Evolutionary conservation across 2,797 vertebrate genomes (phyloP).

Genomic region (Discoglossus pictus): DNA sequence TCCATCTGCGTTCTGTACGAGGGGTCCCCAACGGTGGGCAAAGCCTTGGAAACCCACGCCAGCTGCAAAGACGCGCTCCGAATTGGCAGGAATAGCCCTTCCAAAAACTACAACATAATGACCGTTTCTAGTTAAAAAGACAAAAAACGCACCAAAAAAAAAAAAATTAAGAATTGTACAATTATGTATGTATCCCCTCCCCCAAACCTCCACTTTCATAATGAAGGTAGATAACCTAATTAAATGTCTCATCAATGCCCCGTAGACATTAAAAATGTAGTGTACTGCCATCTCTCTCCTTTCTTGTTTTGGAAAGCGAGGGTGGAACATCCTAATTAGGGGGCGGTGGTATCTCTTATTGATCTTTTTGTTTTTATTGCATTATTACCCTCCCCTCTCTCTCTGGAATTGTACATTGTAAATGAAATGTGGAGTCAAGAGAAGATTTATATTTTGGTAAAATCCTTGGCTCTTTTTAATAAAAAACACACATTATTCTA

Average conservation of each 20-base stretch:
- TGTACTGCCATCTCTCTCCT: constrained; percentile 59
- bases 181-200: constrained; percentile 55
- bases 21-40: constrained; percentile 54
- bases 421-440: constrained; percentile 69
- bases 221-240: constrained; percentile 52
- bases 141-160: not conserved
- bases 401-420: constrained; percentile 63
- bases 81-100: constrained; percentile 62
- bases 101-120: constrained; percentile 69
- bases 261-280: constrained; percentile 56
- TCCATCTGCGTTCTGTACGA: constrained; percentile 77
- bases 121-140: constrained; percentile 68
- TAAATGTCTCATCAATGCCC: constrained; percentile 51
- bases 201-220: constrained; percentile 31
- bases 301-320: constrained; percentile 61
- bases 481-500: constrained; percentile 51
- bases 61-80: constrained; percentile 70
- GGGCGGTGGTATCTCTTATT: constrained; percentile 17
- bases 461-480: constrained; percentile 67
- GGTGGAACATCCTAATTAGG: constrained; percentile 30
- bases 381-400: constrained; percentile 7
- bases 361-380: constrained; percentile 33
- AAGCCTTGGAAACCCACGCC: constrained; percentile 56
- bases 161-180: constrained; percentile 35
- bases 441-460: constrained; percentile 69